These are phyloP conservation scores for Kryptolebias marmoratus DNA, from an alignment of 2,113 vertebrate genomes.

Conservation along the genomic window DNA sequence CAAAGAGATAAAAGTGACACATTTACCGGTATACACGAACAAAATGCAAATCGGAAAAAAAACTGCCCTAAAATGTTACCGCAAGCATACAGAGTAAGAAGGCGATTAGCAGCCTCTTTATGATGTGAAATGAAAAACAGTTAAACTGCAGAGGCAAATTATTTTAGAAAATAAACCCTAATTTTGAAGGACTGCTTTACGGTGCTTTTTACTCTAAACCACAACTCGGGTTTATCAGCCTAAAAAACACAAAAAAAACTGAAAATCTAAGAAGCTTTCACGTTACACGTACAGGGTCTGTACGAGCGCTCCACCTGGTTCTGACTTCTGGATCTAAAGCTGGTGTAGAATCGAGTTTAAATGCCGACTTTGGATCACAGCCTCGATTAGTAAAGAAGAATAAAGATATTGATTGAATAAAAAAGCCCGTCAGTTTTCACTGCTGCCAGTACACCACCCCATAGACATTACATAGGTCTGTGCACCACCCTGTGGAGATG, in stretches of 20 bases:
- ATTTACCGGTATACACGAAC: not conserved
- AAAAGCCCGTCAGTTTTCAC: conserved; percentile 34
- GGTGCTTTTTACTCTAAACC: too few relatives aligned
- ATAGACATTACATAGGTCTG: too few relatives aligned
- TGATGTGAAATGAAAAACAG: too few relatives aligned
- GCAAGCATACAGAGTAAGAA: conserved; percentile 24
- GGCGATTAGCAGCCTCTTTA: conserved; percentile 7
- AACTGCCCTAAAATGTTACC: conserved; percentile 15
- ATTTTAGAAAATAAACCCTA: too few relatives aligned
- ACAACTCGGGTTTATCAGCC: not conserved
- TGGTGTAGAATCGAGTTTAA: conserved; percentile 68
- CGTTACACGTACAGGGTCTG: conserved; percentile 31
- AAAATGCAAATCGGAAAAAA: conserved; percentile 23
- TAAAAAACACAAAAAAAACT: conserved; percentile 1
- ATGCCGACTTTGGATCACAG: conserved; percentile 6
- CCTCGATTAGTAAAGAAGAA: conserved; percentile 18
- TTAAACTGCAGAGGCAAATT: too few relatives aligned
- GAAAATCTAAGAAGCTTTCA: not conserved
- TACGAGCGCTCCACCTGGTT: conserved; percentile 19
- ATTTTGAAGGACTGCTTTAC: not conserved
- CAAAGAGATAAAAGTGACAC: conserved; percentile 27
- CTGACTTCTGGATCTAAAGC: conserved; percentile 50
- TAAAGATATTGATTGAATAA: conserved; percentile 30
- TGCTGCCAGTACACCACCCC: not conserved
- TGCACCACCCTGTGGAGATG: too few relatives aligned